Evolutionary conservation across 2,113 vertebrate genomes (phyloP).

Genomic region (Amphiprion ocellaris): DNA sequence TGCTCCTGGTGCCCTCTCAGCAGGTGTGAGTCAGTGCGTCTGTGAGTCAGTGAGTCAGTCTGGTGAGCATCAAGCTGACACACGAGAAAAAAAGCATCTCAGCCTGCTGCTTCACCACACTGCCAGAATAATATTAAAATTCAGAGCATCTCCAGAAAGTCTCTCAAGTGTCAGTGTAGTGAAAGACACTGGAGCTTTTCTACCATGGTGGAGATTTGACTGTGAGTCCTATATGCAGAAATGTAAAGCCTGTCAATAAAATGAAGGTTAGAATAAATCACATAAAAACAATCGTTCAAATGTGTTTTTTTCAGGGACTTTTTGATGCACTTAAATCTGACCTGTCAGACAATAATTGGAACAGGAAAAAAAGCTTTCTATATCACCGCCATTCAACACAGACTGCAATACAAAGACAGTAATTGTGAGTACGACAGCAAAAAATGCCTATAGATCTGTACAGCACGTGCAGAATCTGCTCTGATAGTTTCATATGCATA

Average conservation of each 20-base stretch:
- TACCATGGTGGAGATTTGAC: background rate
- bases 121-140: slow-evolving; percentile 25
- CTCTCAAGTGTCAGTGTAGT: slow-evolving; percentile 1
- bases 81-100: slow-evolving; percentile 14
- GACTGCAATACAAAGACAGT: too few relatives aligned
- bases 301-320: too few relatives aligned
- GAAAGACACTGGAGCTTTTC: background rate
- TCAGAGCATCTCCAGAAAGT: slow-evolving; percentile 6
- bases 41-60: too few relatives aligned
- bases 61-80: slow-evolving; percentile 2
- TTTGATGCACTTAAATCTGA: too few relatives aligned
- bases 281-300: too few relatives aligned
- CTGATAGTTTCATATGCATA: background rate
- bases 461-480: background rate
- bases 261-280: background rate
- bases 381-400: too few relatives aligned
- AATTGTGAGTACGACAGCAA: too few relatives aligned
- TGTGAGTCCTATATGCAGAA: background rate
- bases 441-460: too few relatives aligned
- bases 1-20: background rate
- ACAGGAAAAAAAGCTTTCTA: too few relatives aligned
- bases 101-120: slow-evolving; percentile 11
- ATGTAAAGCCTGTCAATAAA: background rate
- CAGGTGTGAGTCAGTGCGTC: slow-evolving; percentile 6
- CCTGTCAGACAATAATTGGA: too few relatives aligned